Base-by-base conservation (phyloP, 2,797 vertebrate genomes). In the Emydoidea blandingii region DNA sequence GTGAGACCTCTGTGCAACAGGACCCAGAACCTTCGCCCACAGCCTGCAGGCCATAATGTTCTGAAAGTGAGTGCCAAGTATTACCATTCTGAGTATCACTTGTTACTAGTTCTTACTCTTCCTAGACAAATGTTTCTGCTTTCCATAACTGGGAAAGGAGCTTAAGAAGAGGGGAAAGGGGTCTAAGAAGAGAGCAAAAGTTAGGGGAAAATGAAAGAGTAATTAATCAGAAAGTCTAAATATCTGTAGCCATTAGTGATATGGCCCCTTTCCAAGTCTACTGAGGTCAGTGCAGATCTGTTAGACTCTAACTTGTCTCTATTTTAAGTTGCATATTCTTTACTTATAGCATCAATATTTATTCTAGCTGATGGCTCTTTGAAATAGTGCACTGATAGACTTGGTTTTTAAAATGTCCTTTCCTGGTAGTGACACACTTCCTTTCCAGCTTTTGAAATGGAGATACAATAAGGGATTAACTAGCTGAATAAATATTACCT, bases 331-430 rank as follows among this genome's bases (percentile, higher is more conserved):
- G 79, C 44, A 72, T 95, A 83, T 85, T 94, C 94, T 96, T 96
- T 90, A 89, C 91, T 95, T 83, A 68, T 56, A 90, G 49, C 85
- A 86, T 91, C 94, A 97, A 95, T 96, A 90, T 97, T 96, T 97
- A 87, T 91, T 88, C 83, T 85, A 93, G 83, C 0, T 85, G 89
- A 91, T 85, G 47, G 59, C 25, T 54, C 79, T 97, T 91, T 95
- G 88, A 94, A 96, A 79, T 5, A 52, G n/a, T 34, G 56, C 54
- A 91, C 49, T 0, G 0, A 29, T 52, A 90, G 88, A 54, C 49
- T 62, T 1, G 16, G 76, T 93, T 53, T 49, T 89, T 89, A 72
- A 12, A 81, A 85, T 79, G 59, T 54, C 89, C 91, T 52, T 72
- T 62, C 82, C 59, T 72, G 80, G 74, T 81, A 12, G 59, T 85